Evolutionary conservation across 2,888 invertebrate species (phyloP), one percentile per base, ranked within the genome.

Genomic region (Thereva unica): DNA sequence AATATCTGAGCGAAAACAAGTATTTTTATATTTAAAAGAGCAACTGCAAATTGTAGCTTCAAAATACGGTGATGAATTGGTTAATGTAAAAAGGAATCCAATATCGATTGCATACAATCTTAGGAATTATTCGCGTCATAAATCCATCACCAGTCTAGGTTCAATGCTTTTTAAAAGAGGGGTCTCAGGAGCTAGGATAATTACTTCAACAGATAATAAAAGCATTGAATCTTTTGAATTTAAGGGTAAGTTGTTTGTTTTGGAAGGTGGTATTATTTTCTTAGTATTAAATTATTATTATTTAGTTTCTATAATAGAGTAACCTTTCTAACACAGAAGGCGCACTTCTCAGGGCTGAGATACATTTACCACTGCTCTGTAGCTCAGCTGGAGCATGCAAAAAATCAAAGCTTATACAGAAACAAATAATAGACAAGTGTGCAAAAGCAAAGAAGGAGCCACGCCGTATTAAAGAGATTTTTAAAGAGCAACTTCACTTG

Each of bases 101-200:
- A 90, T 92, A 72, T 92, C 91, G 0, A 80, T 90, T 74, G 84
- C 83, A 2, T 77, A 85, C 73, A 83, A 82, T 8, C 73, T 85
- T 52, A 75, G 74, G 9, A 77, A 76, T 2, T 73, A 84, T 44
- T 77, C 78, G 70, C 34, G 38, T 2, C 49, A 49, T 1, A 42
- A 63, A 5, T 65, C 66, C n/a, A 8, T 86, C 7, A 86, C 88
- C 50, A 83, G 85, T 77, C 78, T 91, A 56, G 90, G 91, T 6
- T 87, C 90, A 0, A 89, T 89, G 87, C 78, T 91, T 40, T 90
- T 89, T 77, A 84, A 86, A 10, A 83, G 90, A 70, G 87, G 87
- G 73, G 86, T 91, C 35, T 90, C 90, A 37, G 91, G 91, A 12
- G 85, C 88, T 12, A 83, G 91, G 77, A 88, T 87, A 42, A 81